Evolutionary conservation across 2,113 vertebrate species (phyloP).

Genomic region (Heteronetta atricapilla): DNA sequence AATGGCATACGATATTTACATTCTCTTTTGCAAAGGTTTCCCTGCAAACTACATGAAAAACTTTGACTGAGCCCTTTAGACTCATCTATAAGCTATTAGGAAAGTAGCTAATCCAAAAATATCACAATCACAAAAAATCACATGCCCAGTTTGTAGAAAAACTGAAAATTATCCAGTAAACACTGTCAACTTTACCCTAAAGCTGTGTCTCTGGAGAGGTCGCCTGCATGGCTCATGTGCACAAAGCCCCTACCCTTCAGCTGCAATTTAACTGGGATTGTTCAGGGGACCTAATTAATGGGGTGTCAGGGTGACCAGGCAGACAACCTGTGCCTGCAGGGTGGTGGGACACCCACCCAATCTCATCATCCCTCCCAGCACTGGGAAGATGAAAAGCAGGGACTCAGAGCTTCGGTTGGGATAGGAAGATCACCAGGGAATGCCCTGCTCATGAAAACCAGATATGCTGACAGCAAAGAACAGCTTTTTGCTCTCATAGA

Average conservation of each 20-base stretch:
- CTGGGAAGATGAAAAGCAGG: not conserved
- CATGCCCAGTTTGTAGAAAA: not conserved
- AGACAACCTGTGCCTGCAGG: not conserved
- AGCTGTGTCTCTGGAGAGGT: not conserved
- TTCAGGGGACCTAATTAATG: not conserved
- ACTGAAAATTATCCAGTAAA: not conserved
- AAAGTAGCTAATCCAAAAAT: not conserved
- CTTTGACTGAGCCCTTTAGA: not conserved
- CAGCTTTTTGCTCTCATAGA: not conserved
- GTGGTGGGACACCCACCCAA: not conserved
- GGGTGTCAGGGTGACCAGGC: fast-evolving
- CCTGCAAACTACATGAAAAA: not conserved
- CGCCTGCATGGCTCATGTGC: not conserved
- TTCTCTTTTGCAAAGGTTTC: not conserved
- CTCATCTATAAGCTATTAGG: not conserved
- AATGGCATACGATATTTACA: not conserved
- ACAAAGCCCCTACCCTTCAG: not conserved
- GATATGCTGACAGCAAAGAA: not conserved
- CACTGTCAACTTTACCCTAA: not conserved
- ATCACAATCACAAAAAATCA: not conserved
- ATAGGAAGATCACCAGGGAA: not conserved
- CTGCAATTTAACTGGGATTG: not conserved
- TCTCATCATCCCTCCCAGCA: not conserved
- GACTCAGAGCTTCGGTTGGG: not conserved
- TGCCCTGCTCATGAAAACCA: fast-evolving